These are phyloP conservation scores for Torymus texanus DNA, from an alignment of 2,888 invertebrate species.

Conservation along the genomic window DNA sequence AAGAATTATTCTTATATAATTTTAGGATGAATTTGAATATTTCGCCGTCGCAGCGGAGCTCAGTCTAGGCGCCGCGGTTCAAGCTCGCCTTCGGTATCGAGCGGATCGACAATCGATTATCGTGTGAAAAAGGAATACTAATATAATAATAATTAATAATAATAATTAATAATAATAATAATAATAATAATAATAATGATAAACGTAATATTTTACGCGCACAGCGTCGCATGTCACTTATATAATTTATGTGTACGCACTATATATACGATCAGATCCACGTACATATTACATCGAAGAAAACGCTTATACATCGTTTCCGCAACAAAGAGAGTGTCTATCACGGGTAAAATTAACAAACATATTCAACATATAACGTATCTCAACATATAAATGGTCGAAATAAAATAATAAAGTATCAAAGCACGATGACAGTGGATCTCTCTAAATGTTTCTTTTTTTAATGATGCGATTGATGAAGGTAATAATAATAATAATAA, in stretches of 20 bases:
- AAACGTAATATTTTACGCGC: conserved; percentile 19
- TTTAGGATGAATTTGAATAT: too few relatives aligned
- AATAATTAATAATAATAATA: neutral
- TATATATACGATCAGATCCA: too few relatives aligned
- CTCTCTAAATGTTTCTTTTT: neutral
- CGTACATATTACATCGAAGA: too few relatives aligned
- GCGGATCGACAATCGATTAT: conserved; percentile 52
- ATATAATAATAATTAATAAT: neutral
- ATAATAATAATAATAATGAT: conserved; percentile 18
- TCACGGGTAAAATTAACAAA: conserved; percentile 19
- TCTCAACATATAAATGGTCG: neutral
- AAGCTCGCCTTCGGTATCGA: conserved; percentile 56
- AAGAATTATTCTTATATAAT: too few relatives aligned
- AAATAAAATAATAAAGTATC: conserved; percentile 30
- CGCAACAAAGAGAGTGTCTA: conserved; percentile 16
- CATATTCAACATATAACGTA: conserved; percentile 30
- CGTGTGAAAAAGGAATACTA: conserved; percentile 15
- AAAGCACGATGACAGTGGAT: conserved; percentile 31
- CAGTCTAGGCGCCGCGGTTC: conserved; percentile 69
- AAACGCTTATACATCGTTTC: conserved; percentile 1
- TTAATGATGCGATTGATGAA: conserved; percentile 15
- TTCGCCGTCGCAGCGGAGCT: conserved; percentile 60
- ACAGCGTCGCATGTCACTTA: conserved; percentile 8
- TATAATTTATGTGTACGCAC: neutral
- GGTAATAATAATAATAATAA: neutral